Conservation (phyloP, 2,113 vertebrate species). For the Xyliphius kryptos region DNA sequence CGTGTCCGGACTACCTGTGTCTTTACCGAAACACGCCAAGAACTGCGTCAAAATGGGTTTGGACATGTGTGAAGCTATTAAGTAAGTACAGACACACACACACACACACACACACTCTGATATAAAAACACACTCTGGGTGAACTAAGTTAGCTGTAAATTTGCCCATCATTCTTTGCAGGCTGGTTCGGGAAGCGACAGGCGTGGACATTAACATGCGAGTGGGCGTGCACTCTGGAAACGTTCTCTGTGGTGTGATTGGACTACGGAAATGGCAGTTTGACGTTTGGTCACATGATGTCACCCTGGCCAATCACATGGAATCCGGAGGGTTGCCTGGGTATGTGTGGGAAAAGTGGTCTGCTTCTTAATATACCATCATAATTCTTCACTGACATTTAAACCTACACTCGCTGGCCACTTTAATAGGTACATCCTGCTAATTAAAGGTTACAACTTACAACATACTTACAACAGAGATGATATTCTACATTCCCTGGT, state of each 20-base stretch:
- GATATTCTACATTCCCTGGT: too few relatives aligned
- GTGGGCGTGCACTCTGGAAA: slow-evolving; percentile 96
- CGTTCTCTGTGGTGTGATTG: slow-evolving; percentile 92
- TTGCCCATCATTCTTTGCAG: slow-evolving; percentile 61
- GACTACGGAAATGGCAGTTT: slow-evolving; percentile 96
- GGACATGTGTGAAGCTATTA: slow-evolving; percentile 97
- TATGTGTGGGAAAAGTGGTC: slow-evolving; percentile 57
- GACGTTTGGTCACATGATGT: slow-evolving; percentile 99
- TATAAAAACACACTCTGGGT: background rate
- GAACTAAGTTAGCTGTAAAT: too few relatives aligned
- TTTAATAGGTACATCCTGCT: too few relatives aligned
- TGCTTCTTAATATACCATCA: too few relatives aligned
- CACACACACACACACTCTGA: background rate
- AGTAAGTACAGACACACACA: slow-evolving; percentile 71
- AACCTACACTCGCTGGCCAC: too few relatives aligned
- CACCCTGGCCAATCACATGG: slow-evolving; percentile 96
- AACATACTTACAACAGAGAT: too few relatives aligned
- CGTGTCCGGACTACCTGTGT: slow-evolving; percentile 91
- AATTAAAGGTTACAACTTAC: too few relatives aligned
- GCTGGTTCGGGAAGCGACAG: slow-evolving; percentile 90
- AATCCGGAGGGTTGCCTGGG: slow-evolving; percentile 92
- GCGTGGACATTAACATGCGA: slow-evolving; percentile 95
- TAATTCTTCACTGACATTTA: too few relatives aligned
- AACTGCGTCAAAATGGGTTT: slow-evolving; percentile 99
- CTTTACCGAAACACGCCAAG: slow-evolving; percentile 88